Evolutionary conservation across 2,888 invertebrate species (phyloP), one percentile per base, ranked within the genome.

Genomic region (Chrysopilus asiliformis): DNA sequence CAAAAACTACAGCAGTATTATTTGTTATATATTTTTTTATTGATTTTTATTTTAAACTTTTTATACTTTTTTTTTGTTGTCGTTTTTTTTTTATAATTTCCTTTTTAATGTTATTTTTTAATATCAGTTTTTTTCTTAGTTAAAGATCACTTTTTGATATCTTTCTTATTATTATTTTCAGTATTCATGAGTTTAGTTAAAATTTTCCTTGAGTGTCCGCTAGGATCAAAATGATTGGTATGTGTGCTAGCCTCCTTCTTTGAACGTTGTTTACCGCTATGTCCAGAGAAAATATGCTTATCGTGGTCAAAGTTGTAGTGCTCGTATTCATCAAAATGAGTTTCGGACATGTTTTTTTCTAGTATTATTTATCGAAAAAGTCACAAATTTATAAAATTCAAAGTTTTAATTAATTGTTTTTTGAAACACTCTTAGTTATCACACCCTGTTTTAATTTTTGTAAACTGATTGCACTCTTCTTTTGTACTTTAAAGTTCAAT

Each of bases 281-380:
- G 85, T 16, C 83, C 81, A 28, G 79, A 76, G 63, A 78, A 80
- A 45, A 90, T 76, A 60, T 84, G 79, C 65, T 91, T 91, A 63
- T 89, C 91, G 69, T 84, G 79, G 52, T 87, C 87, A 65, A 81
- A 91, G 66, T 91, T 91, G 72, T 86, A 93, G 58, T 89, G 84
- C 58, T 93, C 93, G 73, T 87, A 89, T 58, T 87, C 79, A 67
- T 93, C 90, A 60, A 81, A 79, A 67, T 83, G 76, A 52, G 71
- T 69, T 65, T 84, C 84, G 55, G 85, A 84, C 86, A 86, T 85
- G 59, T 65, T 72, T 65, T 36, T n/a, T n/a, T n/a, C n/a, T n/a
- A n/a, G n/a, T n/a, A 17, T 22, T 36, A 20, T 22, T 32, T 24
- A 25, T 7, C 14, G 30, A 2, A 13, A 30, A 8, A 32, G 10